Evolutionary conservation across 2,113 vertebrate genomes (phyloP), one percentile per base, ranked within the genome.

Genomic region (Ochotona princeps): DNA sequence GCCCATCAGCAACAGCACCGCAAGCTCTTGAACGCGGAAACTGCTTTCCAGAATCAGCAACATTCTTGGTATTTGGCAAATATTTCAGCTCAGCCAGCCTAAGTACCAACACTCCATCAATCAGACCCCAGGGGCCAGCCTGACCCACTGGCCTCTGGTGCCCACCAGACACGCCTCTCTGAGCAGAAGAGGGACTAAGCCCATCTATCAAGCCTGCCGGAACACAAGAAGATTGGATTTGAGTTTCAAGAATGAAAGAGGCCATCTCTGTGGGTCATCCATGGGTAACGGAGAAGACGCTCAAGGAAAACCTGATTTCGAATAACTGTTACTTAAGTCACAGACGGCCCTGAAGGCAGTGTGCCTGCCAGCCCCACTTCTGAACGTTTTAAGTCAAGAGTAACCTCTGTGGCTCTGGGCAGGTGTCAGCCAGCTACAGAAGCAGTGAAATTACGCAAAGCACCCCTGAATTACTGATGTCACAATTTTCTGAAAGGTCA

Each of bases 401-500:
- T 44, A 89, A 84, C 13, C 69, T 47, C 65, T 17, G 83, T 25
- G 86, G 51, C 35, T 93, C 61, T 70, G 32, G 49, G 82, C 87
- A 83, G 72, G 38, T 49, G 28, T 81, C 82, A 83, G 54, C 21
- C 28, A 76, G 26, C 72, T 25, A 26, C 70, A 95, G 35, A 83
- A 76, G 25, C 74, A 89, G 51, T 88, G 70, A 86, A 89, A 91
- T 47, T 44, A 54, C 81, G 81, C 38, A 73, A 79, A 66, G 79
- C 49, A 51, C 30, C 80, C 91, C 75, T 89, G 91, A 89, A 89
- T 66, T 87, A 74, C 0, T 90, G 81, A 96, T 75, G 60, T 87
- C 93, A 91, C 65, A 89, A 93, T 93, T 93, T 80, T 89, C 26
- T 70, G 67, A 70, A 35, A 89, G 91, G 72, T 92, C 84, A 80